A percentile compares a stretch with the other conserved stretches of the same genome.
Evolutionary conservation across 1,140 invertebrate genomes (phyloP).

Genomic region (Pogonomyrmex californicus): DNA sequence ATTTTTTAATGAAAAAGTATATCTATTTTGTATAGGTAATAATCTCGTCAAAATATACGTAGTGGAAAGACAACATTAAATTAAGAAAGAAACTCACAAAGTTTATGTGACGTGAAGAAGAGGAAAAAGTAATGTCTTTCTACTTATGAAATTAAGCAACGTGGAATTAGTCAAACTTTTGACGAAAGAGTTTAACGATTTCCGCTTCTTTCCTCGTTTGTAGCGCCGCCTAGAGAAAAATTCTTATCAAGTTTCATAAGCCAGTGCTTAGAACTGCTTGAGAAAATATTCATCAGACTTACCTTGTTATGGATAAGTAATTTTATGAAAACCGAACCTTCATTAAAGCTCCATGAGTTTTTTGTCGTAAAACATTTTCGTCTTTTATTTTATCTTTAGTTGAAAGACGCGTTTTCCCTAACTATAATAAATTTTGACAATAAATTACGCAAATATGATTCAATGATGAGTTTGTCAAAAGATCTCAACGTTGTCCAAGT

Average conservation of each 20-base stretch:
- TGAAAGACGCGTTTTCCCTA: too few species aligned
- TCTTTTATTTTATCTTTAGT: neutral
- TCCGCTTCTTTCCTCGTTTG: slow-evolving; percentile 3
- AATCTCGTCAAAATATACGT: neutral
- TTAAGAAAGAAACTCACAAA: neutral
- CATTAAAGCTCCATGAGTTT: slow-evolving; percentile 17
- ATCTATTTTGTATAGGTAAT: neutral
- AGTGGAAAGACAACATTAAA: neutral
- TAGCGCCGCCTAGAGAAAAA: slow-evolving; percentile 22
- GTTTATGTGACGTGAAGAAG: slow-evolving; percentile 2
- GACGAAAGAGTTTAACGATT: slow-evolving; percentile 40
- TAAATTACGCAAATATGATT: neutral
- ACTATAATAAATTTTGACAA: slow-evolving; percentile 17
- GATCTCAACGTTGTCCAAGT: slow-evolving; percentile 32
- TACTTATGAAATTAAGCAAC: slow-evolving; percentile 44
- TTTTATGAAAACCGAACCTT: slow-evolving; percentile 36
- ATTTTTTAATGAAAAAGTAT: neutral
- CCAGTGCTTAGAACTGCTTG: slow-evolving; percentile 29
- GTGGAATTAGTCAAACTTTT: slow-evolving; percentile 54
- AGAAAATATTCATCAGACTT: slow-evolving; percentile 44
- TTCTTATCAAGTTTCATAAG: slow-evolving; percentile 43
- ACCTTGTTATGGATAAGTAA: slow-evolving; percentile 47
- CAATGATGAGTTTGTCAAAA: slow-evolving; percentile 22
- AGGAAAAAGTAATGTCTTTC: neutral
- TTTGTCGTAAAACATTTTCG: neutral